phyloP scores from a whole-genome alignment of 2,113 vertebrate species.

The Hippocampus comes region DNA sequence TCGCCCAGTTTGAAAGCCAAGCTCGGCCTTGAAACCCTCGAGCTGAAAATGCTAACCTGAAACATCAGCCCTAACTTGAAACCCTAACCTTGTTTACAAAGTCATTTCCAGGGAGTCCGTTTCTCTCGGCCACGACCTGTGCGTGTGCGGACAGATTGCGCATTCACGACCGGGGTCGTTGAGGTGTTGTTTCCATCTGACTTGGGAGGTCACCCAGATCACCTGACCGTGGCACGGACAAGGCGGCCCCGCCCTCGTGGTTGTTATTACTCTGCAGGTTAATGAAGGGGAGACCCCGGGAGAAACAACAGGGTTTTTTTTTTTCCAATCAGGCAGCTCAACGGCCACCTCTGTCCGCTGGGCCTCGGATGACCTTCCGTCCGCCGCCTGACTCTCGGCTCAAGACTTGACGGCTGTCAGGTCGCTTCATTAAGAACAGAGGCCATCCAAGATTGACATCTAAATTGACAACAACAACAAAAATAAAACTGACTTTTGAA shows the following conservation, averaged over 20 bases:
- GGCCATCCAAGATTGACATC: too few relatives aligned
- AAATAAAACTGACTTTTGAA: too few relatives aligned
- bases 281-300: conserved; percentile 76
- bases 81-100: too few relatives aligned
- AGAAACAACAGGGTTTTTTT: conserved; percentile 70
- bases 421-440: neutral
- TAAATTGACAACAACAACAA: too few relatives aligned
- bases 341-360: conserved; percentile 28
- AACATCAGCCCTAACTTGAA: too few relatives aligned
- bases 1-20: too few relatives aligned
- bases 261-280: conserved; percentile 73
- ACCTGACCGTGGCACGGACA: conserved; percentile 61
- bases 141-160: conserved; percentile 17
- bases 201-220: conserved; percentile 80
- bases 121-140: too few relatives aligned
- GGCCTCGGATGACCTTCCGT: conserved; percentile 43
- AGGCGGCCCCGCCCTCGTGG: conserved; percentile 67
- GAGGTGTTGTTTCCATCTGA: conserved; percentile 71
- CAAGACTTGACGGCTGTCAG: conserved; percentile 3
- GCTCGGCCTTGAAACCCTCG: too few relatives aligned
- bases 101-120: too few relatives aligned
- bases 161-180: conserved; percentile 40
- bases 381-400: conserved; percentile 9
- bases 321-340: conserved; percentile 38
- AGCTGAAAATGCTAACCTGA: too few relatives aligned